Evolutionary conservation across 2,113 vertebrate species (phyloP), one percentile per base, ranked within the genome.

Genomic region (Clupea harengus): DNA sequence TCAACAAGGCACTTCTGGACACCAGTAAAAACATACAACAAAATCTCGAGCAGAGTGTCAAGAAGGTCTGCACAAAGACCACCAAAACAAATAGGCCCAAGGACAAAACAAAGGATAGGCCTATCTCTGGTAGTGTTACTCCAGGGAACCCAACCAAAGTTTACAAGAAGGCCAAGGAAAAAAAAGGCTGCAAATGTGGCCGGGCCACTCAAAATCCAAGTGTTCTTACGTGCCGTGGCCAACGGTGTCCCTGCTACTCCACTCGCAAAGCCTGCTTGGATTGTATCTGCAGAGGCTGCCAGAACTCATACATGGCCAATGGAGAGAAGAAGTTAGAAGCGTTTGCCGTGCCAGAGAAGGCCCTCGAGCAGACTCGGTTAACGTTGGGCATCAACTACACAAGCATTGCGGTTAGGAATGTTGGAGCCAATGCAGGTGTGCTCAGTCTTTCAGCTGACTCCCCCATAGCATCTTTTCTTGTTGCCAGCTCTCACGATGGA

Each of bases 231-330:
- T 99, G 98, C 92, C 96, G 98, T 89, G 98, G 98, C 93, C 98
- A 99, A 90, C 97, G 98, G 87, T 99, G 98, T 92, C 98, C 98
- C 89, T 99, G 98, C 90, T 99, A 99, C 86, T 99, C 98, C 22
- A 99, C 98, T 95, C 97, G 98, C 88, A 99, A 99, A 96, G 98
- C 98, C 86, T 99, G 98, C 93, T 94, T 99, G 95, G 98, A 99
- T 94, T 99, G 98, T 92, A 98, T 99, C 95, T 99, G 98, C 94
- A 97, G 98, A 89, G 98, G 98, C 90, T 99, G 98, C 96, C 98
- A 99, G 96, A 99, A 99, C 95, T 99, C 98, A 4, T 99, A 98
- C 94, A 99, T 99, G 98, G 98, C 97, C 91, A 99, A 99, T 13
- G 98, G 98, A 57, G 98, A 99, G 95, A 99, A 99, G 94, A 99